These are phyloP conservation scores for Urocitellus parryii DNA, from an alignment of 2,113 vertebrate genomes.

Conservation along the genomic window DNA sequence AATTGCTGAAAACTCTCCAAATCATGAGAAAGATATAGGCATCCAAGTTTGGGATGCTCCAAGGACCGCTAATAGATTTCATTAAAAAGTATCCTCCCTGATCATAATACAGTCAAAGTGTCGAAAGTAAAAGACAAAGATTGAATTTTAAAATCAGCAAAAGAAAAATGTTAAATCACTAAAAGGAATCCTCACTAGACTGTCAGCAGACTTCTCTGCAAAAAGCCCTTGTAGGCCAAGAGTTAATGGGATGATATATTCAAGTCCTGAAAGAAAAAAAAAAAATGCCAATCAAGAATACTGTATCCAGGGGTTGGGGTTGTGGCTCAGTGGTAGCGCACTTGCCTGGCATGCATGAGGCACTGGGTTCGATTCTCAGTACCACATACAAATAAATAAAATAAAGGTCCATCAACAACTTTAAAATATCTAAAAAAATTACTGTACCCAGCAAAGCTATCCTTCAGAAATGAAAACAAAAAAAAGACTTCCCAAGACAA, in stretches of 20 bases:
- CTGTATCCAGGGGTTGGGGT: neutral
- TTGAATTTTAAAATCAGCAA: neutral
- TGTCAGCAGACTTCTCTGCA: neutral
- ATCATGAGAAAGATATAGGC: neutral
- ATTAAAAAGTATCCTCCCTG: neutral
- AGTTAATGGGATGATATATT: neutral
- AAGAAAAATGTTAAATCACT: neutral
- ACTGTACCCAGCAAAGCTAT: neutral
- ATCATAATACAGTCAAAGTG: neutral
- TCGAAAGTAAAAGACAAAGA: neutral
- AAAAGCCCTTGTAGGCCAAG: neutral
- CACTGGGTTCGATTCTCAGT: too few species aligned
- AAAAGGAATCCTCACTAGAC: neutral
- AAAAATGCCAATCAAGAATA: neutral
- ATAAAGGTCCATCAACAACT: too few species aligned
- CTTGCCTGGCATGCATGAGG: too few species aligned
- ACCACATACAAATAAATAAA: too few species aligned
- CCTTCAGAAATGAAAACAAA: neutral
- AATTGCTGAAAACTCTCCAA: neutral
- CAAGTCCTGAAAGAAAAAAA: neutral
- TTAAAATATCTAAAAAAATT: too few species aligned
- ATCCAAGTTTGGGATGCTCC: neutral
- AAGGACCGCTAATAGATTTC: neutral
- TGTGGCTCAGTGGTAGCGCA: too few species aligned
- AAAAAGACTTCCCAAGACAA: neutral